Conservation (phyloP, 1,140 invertebrate genomes). For the Drosophila jambulina region DNA sequence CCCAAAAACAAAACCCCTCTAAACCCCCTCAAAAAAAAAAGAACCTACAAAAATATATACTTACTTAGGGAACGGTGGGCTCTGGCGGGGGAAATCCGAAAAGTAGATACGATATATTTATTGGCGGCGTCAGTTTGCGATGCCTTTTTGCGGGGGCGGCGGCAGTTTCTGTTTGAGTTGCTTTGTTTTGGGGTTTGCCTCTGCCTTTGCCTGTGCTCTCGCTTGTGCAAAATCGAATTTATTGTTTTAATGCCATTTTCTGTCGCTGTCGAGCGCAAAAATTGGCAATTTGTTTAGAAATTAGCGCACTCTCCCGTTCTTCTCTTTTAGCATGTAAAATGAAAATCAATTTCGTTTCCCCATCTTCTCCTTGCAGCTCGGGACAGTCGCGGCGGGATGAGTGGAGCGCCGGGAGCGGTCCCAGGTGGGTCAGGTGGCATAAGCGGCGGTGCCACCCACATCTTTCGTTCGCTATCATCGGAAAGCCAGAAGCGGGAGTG, state of each 20-base stretch:
- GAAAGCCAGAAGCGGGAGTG: conserved; percentile 87
- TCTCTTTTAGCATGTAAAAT: conserved; percentile 67
- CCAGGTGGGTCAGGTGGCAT: conserved; percentile 25
- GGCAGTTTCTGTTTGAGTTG: conserved; percentile 45
- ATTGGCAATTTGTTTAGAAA: conserved; percentile 83
- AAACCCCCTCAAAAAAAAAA: conserved; percentile 4
- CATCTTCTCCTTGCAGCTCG: conserved; percentile 36
- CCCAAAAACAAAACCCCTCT: conserved; percentile 47
- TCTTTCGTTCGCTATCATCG: conserved; percentile 84
- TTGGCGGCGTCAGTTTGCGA: conserved; percentile 63
- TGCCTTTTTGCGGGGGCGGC: conserved; percentile 44
- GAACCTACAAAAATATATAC: conserved; percentile 20
- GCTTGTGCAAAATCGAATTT: conserved; percentile 76
- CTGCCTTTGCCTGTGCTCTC: conserved; percentile 32
- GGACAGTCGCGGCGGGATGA: conserved; percentile 10
- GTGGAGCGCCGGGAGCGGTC: conserved; percentile 43
- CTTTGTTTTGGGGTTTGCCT: conserved; percentile 37
- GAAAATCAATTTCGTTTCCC: conserved; percentile 71
- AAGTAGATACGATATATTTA: conserved; percentile 75
- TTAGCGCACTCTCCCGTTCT: conserved; percentile 65
- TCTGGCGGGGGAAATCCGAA: conserved; percentile 32
- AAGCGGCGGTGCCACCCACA: conserved; percentile 54
- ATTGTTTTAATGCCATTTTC: conserved; percentile 82
- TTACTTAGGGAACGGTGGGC: conserved; percentile 8
- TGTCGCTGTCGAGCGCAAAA: conserved; percentile 72